phyloP scores from a whole-genome alignment of 2,113 vertebrate genomes.

The Dasyurus viverrinus region DNA sequence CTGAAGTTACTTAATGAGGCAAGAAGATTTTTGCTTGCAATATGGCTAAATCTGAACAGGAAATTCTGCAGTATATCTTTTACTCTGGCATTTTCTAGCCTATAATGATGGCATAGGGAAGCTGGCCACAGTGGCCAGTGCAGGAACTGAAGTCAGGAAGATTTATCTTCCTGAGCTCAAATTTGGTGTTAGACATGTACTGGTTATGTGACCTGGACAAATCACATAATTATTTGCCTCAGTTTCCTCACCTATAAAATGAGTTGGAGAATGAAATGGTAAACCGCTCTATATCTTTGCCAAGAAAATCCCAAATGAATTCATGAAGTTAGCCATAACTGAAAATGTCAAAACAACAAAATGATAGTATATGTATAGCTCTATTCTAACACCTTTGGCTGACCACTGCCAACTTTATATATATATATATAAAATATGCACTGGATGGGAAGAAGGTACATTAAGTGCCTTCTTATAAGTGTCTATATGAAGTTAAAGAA shows the following conservation, averaged over 20 bases:
- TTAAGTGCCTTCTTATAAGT: conserved; percentile 1
- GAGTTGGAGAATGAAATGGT: not conserved
- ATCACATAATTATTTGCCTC: not conserved
- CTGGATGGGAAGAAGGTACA: conserved; percentile 11
- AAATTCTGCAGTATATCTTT: not conserved
- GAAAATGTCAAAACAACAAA: not conserved
- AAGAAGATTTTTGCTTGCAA: not conserved
- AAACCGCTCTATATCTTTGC: not conserved
- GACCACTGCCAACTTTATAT: conserved; percentile 20
- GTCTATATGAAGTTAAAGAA: not conserved
- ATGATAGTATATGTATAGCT: not conserved
- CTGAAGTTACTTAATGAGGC: not conserved
- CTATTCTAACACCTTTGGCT: conserved; percentile 13
- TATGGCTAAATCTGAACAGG: not conserved
- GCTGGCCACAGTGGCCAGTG: not conserved
- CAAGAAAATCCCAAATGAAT: not conserved
- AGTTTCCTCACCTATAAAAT: not conserved
- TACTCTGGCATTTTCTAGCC: not conserved
- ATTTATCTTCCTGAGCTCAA: not conserved
- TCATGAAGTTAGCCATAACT: not conserved
- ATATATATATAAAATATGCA: not conserved
- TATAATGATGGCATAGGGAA: not conserved
- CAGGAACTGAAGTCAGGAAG: not conserved
- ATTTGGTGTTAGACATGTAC: not conserved
- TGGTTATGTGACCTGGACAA: not conserved